Evolutionary conservation across 2,888 invertebrate species (phyloP).

Genomic region (Blera fallax): DNA sequence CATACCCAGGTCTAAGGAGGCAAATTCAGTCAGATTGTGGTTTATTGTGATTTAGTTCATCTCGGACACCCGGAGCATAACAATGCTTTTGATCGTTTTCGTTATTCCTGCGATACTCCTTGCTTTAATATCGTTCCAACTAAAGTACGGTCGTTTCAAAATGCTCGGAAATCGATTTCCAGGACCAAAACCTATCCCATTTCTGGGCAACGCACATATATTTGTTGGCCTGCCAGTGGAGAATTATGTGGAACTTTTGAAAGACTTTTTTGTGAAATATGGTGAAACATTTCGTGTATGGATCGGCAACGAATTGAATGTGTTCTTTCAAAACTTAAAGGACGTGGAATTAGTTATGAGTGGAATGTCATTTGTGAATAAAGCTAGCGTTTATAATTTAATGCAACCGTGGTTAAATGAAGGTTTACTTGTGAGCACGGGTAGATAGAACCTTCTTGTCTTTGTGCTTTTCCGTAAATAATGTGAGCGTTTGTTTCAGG

Average conservation of each 20-base stretch:
- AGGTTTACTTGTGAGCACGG: constrained; percentile 82
- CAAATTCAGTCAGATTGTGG: background rate
- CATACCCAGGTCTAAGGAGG: background rate
- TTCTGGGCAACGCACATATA: constrained; percentile 42
- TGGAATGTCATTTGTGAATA: constrained; percentile 80
- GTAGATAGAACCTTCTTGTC: constrained; percentile 8
- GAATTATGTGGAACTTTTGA: constrained; percentile 71
- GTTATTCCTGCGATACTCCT: background rate
- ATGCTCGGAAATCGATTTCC: constrained; percentile 30
- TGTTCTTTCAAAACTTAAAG: constrained; percentile 56
- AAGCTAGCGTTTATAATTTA: constrained; percentile 81
- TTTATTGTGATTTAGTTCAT: background rate
- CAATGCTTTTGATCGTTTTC: constrained; percentile 16
- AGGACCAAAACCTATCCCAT: constrained; percentile 17
- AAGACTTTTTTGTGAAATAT: constrained; percentile 56
- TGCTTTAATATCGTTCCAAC: background rate
- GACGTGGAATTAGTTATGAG: constrained; percentile 67
- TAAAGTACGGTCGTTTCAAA: background rate
- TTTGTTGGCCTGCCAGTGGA: constrained; percentile 37
- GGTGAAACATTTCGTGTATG: constrained; percentile 63
- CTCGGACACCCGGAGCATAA: background rate
- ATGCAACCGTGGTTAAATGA: constrained; percentile 82
- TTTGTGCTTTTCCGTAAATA: background rate
- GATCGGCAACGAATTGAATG: constrained; percentile 65
- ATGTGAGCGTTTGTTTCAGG: constrained; percentile 26